Evolutionary conservation across 1,140 invertebrate genomes (phyloP).

Genomic region (Lineus longissimus): DNA sequence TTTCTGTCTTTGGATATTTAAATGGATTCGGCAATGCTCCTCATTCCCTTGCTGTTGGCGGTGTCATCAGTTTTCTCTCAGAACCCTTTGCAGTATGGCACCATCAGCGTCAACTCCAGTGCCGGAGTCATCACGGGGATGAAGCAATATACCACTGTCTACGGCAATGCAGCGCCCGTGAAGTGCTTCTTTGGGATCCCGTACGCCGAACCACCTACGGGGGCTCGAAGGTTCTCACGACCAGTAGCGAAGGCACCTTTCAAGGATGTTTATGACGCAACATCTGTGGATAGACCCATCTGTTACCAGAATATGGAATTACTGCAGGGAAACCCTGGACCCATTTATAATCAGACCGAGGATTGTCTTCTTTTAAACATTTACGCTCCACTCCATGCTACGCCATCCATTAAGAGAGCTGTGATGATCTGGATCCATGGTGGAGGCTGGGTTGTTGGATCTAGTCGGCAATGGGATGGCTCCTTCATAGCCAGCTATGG

Average conservation of each 20-base stretch:
- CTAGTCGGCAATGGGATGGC: constrained; percentile 14
- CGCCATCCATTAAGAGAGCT: too few relatives aligned
- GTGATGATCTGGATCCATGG: constrained; percentile 31
- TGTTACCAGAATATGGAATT: constrained; percentile 7
- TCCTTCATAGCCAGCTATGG: constrained; percentile 12
- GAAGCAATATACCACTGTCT: too few relatives aligned
- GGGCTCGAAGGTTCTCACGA: constrained; percentile 7
- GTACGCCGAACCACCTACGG: too few relatives aligned
- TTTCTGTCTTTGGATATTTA: too few relatives aligned
- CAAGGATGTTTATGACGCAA: constrained; percentile 6
- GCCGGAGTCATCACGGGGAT: too few relatives aligned
- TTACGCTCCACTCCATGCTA: background rate
- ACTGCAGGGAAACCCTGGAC: background rate
- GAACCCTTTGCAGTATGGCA: too few relatives aligned
- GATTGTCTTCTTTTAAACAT: background rate
- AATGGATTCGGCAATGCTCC: too few relatives aligned
- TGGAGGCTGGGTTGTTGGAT: constrained; percentile 19
- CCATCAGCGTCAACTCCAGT: too few relatives aligned
- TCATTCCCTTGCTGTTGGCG: too few relatives aligned
- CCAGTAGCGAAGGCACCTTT: constrained; percentile 5
- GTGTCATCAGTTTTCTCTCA: too few relatives aligned
- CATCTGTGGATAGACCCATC: background rate
- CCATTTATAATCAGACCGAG: background rate
- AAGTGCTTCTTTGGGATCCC: too few relatives aligned
- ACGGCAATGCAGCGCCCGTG: too few relatives aligned